Evolutionary conservation across 2,888 invertebrate species (phyloP).

Genomic region (Chironomus tentans): DNA sequence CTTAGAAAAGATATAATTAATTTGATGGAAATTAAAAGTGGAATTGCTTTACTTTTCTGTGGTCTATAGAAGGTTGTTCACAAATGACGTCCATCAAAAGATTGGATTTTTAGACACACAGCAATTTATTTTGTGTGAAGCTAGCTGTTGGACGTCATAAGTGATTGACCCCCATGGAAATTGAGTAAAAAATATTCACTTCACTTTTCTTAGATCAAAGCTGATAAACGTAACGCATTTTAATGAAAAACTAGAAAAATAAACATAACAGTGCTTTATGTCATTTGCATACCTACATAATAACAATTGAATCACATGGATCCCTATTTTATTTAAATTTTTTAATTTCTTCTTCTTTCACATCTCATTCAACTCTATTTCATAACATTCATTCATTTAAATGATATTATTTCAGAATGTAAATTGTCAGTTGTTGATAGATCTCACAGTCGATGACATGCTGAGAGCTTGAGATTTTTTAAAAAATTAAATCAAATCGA

Average conservation of each 20-base stretch:
- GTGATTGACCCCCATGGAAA: no score
- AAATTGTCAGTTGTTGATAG: background rate
- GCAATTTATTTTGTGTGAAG: no score
- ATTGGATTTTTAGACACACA: no score
- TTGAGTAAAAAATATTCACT: background rate
- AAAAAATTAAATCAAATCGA: background rate
- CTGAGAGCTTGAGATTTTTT: background rate
- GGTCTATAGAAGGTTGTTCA: no score
- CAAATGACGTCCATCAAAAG: no score
- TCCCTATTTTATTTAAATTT: background rate
- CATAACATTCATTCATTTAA: no score
- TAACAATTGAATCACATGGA: background rate
- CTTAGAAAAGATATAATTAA: no score
- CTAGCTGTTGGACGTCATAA: no score
- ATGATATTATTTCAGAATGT: background rate
- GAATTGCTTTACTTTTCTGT: no score
- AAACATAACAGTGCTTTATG: background rate
- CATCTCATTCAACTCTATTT: no score
- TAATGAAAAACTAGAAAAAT: background rate
- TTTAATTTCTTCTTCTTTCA: background rate
- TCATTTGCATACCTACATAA: background rate
- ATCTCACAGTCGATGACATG: background rate
- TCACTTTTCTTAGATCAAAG: background rate
- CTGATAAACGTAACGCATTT: background rate
- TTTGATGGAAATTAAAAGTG: no score